Evolutionary conservation across 2,113 vertebrate genomes (phyloP), one percentile per base, ranked within the genome.

Genomic region (Entelurus aequoreus): DNA sequence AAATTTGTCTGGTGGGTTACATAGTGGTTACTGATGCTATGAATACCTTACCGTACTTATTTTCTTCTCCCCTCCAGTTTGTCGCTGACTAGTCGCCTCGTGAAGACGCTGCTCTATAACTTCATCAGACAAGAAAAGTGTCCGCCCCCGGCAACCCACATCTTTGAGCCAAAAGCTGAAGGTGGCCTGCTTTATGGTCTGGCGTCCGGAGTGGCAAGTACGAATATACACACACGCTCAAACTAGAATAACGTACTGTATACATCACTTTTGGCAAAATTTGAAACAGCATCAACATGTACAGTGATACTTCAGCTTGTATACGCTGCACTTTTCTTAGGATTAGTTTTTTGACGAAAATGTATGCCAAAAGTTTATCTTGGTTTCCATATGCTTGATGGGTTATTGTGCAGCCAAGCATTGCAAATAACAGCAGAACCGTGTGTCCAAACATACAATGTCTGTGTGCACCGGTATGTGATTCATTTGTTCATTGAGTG

Each of bases 81-180:
- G 80, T 89, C 89, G 0, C 91, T 95, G n/a, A 98, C 95, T 48
- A 98, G 96, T 86, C 93, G 95, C 47, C 87, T 98, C 71, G 97
- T 99, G 86, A 99, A 99, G 87, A 98, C 97, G 0, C 89, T 99
- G 62, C 86, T 99, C 4, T 99, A 98, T 76, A 98, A 99, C 87
- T 99, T 99, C 79, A 97, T 99, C 85, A 88, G 97, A 81, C 97
- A 98, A 87, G 97, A 98, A 81, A 95, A 94, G 65, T 95, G 94
- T 42, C 96, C 96, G 12, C 94, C 95, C 8, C 91, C 94, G 0
- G 90, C 93, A 4, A 82, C 92, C 0, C 93, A 94, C 2, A 74
- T 94, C 65, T 93, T 97, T 66, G 89, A 96, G 55, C 88, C 93
- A 0, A 93, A 94, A 53, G 88, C 91, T 0, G 94, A 97, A 1